phyloP scores from a whole-genome alignment of 2,888 invertebrate genomes.

The Melolontha melolontha region DNA sequence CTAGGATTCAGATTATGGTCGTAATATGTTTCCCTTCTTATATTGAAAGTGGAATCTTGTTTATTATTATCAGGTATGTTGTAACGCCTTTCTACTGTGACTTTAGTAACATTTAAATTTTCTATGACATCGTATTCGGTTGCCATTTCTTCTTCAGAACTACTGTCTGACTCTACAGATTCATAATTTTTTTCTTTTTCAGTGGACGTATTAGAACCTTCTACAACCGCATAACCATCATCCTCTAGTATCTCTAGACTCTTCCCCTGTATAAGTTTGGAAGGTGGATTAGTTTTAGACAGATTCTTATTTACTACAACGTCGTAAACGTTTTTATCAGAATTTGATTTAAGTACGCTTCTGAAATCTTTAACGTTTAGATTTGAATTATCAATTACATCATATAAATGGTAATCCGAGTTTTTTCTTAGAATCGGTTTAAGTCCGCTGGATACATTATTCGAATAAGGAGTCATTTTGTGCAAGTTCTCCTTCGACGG shows the following conservation, averaged over 20 bases:
- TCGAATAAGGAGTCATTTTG: too few species aligned
- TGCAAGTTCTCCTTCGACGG: too few species aligned
- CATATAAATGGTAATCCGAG: too few species aligned
- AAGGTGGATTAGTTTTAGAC: too few species aligned
- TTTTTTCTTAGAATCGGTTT: too few species aligned
- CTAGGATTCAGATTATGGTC: constrained; percentile 41
- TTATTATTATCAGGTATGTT: constrained; percentile 24
- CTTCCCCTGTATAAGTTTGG: not conserved
- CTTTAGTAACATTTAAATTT: constrained; percentile 32
- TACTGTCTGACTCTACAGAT: not conserved
- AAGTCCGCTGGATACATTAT: too few species aligned
- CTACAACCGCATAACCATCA: constrained; percentile 22
- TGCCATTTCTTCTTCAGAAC: constrained; percentile 23
- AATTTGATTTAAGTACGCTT: too few species aligned
- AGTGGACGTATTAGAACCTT: not conserved
- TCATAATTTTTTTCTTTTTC: not conserved
- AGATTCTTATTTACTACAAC: too few species aligned
- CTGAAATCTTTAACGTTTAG: too few species aligned
- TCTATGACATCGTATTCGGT: constrained; percentile 32
- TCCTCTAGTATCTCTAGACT: constrained; percentile 6
- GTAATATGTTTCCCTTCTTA: constrained; percentile 37
- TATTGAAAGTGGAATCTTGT: constrained; percentile 26
- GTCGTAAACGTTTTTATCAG: too few species aligned
- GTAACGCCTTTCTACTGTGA: constrained; percentile 28
- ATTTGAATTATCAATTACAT: too few species aligned